Evolutionary conservation across 2,113 vertebrate genomes (phyloP).

Genomic region (Mustela nigripes): DNA sequence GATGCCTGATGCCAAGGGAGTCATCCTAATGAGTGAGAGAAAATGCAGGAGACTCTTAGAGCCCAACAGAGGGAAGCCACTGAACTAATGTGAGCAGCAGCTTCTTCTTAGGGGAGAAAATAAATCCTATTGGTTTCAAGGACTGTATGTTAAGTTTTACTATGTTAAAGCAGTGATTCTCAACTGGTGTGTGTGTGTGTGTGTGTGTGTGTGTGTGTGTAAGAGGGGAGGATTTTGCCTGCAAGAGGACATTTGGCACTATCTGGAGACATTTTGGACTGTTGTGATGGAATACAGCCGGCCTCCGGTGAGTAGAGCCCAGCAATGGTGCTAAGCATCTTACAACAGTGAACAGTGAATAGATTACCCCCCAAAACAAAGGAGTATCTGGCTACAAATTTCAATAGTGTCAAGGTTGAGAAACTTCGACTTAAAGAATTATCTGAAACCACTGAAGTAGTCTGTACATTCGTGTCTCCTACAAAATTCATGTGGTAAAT

Average conservation of each 20-base stretch:
- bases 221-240: fast-evolving
- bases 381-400: fast-evolving
- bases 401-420: neutral
- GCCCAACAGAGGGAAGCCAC: neutral
- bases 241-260: neutral
- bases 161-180: neutral
- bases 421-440: neutral
- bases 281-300: neutral
- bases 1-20: neutral
- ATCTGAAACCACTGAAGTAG: neutral
- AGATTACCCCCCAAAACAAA: too few species aligned
- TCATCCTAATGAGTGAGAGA: neutral
- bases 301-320: too few species aligned
- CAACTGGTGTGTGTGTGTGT: too few species aligned
- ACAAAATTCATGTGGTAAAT: neutral
- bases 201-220: too few species aligned
- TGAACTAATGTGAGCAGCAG: neutral
- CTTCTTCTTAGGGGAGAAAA: neutral
- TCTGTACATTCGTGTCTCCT: neutral
- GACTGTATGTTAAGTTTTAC: neutral
- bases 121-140: neutral
- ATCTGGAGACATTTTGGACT: neutral
- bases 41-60: neutral
- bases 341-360: neutral
- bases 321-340: neutral